phyloP scores from a whole-genome alignment of 1,140 invertebrate species.

The Drosophila leontia region DNA sequence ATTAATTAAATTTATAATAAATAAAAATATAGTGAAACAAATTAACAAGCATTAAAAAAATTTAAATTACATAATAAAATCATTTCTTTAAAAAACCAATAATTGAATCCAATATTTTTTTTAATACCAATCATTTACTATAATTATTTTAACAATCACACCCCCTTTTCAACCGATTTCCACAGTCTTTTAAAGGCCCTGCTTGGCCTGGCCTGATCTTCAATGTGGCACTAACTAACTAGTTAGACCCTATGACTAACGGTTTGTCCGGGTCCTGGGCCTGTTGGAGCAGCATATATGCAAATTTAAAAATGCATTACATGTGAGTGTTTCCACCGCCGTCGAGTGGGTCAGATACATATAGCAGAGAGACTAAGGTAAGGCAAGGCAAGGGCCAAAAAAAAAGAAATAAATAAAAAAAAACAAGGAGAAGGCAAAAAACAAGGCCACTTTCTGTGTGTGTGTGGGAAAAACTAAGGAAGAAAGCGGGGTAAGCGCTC shows the following conservation, averaged over 20 bases:
- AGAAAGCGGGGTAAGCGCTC: neutral
- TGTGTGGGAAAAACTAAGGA: conserved; percentile 9
- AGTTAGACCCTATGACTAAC: conserved; percentile 67
- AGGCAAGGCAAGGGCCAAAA: conserved; percentile 26
- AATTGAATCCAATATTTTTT: too few species aligned
- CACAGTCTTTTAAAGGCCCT: neutral
- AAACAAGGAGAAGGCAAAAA: conserved; percentile 31
- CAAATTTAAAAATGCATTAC: conserved; percentile 81
- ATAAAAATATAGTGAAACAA: too few species aligned
- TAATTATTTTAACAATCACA: too few species aligned
- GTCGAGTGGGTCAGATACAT: conserved; percentile 28
- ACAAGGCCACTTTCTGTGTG: conserved; percentile 60
- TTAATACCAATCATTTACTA: too few species aligned
- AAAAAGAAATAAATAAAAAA: conserved; percentile 2
- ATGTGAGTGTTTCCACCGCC: conserved; percentile 64
- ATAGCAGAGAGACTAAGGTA: conserved; percentile 17
- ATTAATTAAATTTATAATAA: too few species aligned
- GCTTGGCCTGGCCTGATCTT: conserved; percentile 1
- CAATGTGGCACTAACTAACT: conserved; percentile 74
- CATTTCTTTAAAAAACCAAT: too few species aligned
- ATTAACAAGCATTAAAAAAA: too few species aligned
- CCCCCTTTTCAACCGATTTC: neutral
- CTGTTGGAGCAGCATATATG: conserved; percentile 50
- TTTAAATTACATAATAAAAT: too few species aligned
- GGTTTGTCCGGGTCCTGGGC: conserved; percentile 25